These are phyloP conservation scores for Peromyscus maniculatus DNA, from an alignment of 2,113 vertebrate genomes.

Conservation along the genomic window DNA sequence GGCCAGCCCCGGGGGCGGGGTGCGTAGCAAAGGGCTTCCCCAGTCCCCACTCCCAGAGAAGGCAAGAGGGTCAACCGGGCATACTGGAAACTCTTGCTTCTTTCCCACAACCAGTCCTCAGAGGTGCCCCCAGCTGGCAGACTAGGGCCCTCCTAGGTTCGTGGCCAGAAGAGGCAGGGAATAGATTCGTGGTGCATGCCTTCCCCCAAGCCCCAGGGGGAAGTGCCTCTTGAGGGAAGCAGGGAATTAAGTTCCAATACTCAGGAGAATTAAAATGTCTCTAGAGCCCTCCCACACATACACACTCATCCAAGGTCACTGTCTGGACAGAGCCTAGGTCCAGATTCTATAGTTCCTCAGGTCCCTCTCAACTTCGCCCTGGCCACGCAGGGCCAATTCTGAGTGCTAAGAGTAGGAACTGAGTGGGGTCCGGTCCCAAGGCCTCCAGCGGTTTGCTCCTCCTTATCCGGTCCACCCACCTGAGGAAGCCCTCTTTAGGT, in stretches of 20 bases:
- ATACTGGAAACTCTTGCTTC: background rate
- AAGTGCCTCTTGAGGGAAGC: constrained; percentile 57
- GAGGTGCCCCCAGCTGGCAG: background rate
- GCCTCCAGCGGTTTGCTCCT: background rate
- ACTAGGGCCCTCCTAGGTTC: background rate
- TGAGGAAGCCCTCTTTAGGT: background rate
- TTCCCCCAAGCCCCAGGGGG: background rate
- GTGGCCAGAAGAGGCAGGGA: background rate
- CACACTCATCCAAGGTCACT: constrained; percentile 41
- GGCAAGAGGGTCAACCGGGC: background rate
- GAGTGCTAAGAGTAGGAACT: background rate
- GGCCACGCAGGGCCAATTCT: background rate
- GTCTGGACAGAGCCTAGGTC: background rate
- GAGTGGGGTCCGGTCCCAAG: background rate
- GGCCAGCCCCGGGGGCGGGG: background rate
- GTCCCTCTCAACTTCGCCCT: background rate
- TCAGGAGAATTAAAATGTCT: background rate
- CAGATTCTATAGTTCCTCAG: background rate
- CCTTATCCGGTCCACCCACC: background rate
- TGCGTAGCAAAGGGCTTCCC: constrained; percentile 53
- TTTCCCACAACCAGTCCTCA: background rate
- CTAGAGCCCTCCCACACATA: background rate
- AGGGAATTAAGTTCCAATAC: background rate
- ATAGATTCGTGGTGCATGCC: fast-evolving
- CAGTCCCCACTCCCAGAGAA: background rate